A percentile compares a stretch with the other conserved stretches of the same genome.
These are phyloP conservation scores for Nannoperca australis DNA, from an alignment of 2,797 vertebrate genomes.

Conservation along the genomic window DNA sequence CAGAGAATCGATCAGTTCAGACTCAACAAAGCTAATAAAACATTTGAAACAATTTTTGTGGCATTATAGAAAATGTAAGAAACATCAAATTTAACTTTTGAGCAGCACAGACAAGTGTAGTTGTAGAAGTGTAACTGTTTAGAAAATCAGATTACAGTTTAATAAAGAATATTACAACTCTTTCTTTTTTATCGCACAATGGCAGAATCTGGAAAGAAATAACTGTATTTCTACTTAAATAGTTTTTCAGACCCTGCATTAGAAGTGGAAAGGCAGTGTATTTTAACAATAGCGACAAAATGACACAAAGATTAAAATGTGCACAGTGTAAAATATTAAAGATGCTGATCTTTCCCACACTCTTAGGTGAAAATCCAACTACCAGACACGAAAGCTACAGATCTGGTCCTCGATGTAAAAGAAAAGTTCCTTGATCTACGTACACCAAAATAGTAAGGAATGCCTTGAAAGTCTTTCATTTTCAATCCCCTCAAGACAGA, in stretches of 20 bases:
- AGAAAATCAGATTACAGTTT: background rate
- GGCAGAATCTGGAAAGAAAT: background rate
- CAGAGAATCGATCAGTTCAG: background rate
- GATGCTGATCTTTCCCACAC: background rate
- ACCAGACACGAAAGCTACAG: slow-evolving; percentile 88
- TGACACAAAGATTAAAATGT: background rate
- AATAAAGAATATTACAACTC: background rate
- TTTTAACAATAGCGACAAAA: background rate
- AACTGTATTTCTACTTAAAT: background rate
- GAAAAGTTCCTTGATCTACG: slow-evolving; percentile 92
- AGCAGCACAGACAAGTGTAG: background rate
- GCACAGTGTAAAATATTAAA: slow-evolving; percentile 13
- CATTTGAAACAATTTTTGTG: background rate
- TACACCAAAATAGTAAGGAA: slow-evolving; percentile 90
- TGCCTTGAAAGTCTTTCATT: slow-evolving; percentile 55
- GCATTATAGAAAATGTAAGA: background rate
- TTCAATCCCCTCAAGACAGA: slow-evolving; percentile 24
- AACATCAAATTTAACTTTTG: background rate
- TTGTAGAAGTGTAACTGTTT: background rate
- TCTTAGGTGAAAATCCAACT: slow-evolving; percentile 91
- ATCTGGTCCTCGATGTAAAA: slow-evolving; percentile 90
- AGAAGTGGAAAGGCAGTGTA: background rate
- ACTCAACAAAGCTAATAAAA: background rate
- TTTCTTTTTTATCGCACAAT: background rate
- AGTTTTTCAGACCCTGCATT: background rate